Evolutionary conservation across 2,888 invertebrate species (phyloP).

Genomic region (Euzetes globulus): DNA sequence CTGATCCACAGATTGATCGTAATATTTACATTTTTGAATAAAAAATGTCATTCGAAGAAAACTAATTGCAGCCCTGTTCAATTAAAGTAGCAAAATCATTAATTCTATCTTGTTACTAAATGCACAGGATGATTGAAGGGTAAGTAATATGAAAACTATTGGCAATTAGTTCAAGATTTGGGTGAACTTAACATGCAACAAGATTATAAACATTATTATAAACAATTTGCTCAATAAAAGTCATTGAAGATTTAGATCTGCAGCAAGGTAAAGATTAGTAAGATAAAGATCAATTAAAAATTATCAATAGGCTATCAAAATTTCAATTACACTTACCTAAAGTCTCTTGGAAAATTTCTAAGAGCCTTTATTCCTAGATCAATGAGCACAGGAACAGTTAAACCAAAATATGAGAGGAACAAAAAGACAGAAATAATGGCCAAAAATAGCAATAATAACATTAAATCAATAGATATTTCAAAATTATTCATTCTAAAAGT

Average conservation of each 20-base stretch:
- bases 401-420: background rate
- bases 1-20: constrained; percentile 29
- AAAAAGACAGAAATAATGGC: background rate
- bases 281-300: background rate
- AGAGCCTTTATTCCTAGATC: background rate
- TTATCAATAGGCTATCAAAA: background rate
- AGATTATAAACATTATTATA: too few species aligned
- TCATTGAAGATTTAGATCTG: too few species aligned
- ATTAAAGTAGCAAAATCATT: too few species aligned
- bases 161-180: too few species aligned
- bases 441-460: background rate
- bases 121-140: too few species aligned
- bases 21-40: background rate
- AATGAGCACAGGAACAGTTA: background rate
- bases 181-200: too few species aligned
- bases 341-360: background rate
- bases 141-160: too few species aligned
- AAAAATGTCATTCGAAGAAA: background rate
- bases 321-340: background rate
- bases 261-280: too few species aligned
- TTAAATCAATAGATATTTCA: background rate
- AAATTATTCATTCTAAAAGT: too few species aligned
- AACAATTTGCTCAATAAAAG: too few species aligned
- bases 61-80: background rate
- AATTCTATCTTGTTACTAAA: too few species aligned